Percentiles rank a stretch among this genome's conserved stretches.
phyloP scores from a whole-genome alignment of 2,797 vertebrate species.

The Cynodonichthys magdalenae region DNA sequence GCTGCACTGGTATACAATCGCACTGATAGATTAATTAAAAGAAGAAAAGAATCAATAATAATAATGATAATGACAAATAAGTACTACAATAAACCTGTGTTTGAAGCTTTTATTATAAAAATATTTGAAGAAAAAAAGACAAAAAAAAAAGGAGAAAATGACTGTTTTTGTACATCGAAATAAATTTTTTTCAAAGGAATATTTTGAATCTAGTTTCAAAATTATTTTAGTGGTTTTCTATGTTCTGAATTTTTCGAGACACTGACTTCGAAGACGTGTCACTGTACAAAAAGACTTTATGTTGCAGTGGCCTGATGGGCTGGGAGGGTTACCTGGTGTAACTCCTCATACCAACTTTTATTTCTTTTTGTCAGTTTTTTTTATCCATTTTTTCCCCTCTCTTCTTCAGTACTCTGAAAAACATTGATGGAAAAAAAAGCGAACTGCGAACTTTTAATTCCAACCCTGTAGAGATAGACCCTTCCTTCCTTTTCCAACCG shows the following conservation, averaged over 20 bases:
- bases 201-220: conserved; percentile 99
- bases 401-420: conserved; percentile 88
- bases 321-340: conserved; percentile 92
- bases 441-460: conserved; percentile 73
- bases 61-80: conserved; percentile 81
- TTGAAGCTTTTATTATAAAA: conserved; percentile 86
- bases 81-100: conserved; percentile 91
- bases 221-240: conserved; percentile 99
- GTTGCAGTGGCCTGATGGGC: conserved; percentile 85
- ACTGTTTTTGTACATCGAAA: conserved; percentile 99
- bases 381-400: conserved; percentile 58
- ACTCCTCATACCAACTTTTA: conserved; percentile 79
- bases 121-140: conserved; percentile 43
- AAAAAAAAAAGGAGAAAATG: conserved; percentile 82
- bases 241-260: conserved; percentile 85
- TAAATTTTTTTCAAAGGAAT: conserved; percentile 94
- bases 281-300: conserved; percentile 88
- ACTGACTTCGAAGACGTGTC: conserved; percentile 82
- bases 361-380: conserved; percentile 69
- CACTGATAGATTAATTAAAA: conserved; percentile 87
- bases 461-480: conserved; percentile 89
- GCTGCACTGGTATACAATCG: conserved; percentile 97
- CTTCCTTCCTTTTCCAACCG: conserved; percentile 86
- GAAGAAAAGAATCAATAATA: conserved; percentile 74
- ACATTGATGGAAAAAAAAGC: conserved; percentile 78